Conservation (phyloP, 2,888 invertebrate species). For the Microplitis deprimator region DNA sequence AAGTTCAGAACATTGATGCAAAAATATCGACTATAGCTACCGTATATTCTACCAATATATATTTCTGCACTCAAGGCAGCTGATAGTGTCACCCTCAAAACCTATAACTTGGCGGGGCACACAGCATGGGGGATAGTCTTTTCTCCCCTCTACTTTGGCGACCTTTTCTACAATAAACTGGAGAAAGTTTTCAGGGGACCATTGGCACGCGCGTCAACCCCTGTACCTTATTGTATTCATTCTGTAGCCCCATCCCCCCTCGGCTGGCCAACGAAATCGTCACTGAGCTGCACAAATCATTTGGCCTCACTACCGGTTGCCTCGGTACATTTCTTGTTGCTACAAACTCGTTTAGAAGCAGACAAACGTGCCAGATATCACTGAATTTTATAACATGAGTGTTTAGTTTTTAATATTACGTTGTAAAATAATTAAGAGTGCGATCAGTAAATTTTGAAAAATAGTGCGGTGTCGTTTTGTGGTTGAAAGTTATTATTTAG, state of each 20-base stretch:
- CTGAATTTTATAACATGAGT: conserved; percentile 37
- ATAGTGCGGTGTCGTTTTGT: neutral
- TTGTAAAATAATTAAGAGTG: conserved; percentile 12
- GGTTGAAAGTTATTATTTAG: neutral
- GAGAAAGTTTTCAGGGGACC: conserved; percentile 67
- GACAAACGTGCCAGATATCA: conserved; percentile 52
- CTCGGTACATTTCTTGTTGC: conserved; percentile 34
- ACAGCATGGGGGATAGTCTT: conserved; percentile 35
- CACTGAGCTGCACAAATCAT: conserved; percentile 64
- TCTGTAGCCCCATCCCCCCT: conserved; percentile 43
- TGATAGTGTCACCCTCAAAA: conserved; percentile 60
- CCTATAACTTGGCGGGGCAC: conserved; percentile 25
- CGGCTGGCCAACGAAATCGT: conserved; percentile 59
- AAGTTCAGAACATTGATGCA: neutral
- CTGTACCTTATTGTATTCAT: conserved; percentile 36
- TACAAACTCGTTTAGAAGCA: conserved; percentile 49
- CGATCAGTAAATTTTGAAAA: neutral
- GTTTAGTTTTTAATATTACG: neutral
- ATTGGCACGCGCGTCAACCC: conserved; percentile 64
- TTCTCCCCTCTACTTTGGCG: conserved; percentile 43
- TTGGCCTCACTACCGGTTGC: conserved; percentile 58
- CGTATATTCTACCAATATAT: conserved; percentile 35
- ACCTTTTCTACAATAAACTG: conserved; percentile 57
- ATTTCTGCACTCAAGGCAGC: conserved; percentile 58
- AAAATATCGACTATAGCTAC: conserved; percentile 31